Evolutionary conservation across 2,888 invertebrate genomes (phyloP), one percentile per base, ranked within the genome.

Genomic region (Perizoma flavofasciatum): DNA sequence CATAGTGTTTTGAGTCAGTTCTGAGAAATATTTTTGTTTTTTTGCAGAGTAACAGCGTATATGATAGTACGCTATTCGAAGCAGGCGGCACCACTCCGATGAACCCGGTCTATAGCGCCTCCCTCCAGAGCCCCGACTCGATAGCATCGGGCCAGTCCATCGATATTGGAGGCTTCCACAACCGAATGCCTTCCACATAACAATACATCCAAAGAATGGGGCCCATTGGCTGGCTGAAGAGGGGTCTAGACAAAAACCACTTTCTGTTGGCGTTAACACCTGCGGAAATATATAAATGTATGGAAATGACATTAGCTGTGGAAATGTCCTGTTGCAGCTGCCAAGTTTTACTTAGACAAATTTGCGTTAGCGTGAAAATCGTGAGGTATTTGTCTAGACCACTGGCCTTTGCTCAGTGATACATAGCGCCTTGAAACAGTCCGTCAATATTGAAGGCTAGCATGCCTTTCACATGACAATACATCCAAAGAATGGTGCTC

Each of bases 31-130:
- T 22, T 2, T 22, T 22, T 22, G 22, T 7, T 44, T 11, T 71
- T 44, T 75, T 86, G 85, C 89, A 95, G 95, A 95, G 94, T 75
- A 95, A 95, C 90, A 95, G 95, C 79, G 94, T 95, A 60, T 95
- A 95, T 79, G 95, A 95, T 84, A 95, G 95, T 77, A 95, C 95
- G 57, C 92, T 95, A 67, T 95, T 95, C 83, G 95, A 95, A 78
- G 93, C 93, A 32, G 94, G 94, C 56, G 94, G 94, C 66, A 87
- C 93, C 5, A 94, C 94, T 1, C 95, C 95, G 1, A 93, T 94
- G 86, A 94, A 95, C 75, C 95, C 94, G 0, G 89, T 94, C 40
- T 95, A 95, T 82, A 94, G 94, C 71, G 95, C 95, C 10, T 95
- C 95, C 0, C 89, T 95, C 7, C 95, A 95, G 79, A 95, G 95